Evolutionary conservation across 2,797 vertebrate species (phyloP).

Genomic region (Decapterus maruadsi): DNA sequence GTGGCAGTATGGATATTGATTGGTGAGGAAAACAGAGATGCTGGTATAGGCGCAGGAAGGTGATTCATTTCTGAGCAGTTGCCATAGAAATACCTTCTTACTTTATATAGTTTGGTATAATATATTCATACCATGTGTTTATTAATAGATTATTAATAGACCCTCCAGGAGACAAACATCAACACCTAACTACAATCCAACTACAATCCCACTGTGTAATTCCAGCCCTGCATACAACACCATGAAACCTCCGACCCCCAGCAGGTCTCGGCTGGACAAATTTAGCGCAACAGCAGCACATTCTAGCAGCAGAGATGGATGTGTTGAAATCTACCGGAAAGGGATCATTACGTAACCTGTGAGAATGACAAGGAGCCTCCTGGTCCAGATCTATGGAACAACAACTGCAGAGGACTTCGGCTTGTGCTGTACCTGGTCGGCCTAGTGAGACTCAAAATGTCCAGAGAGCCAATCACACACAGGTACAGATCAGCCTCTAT

Average conservation of each 20-base stretch:
- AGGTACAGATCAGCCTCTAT: background rate
- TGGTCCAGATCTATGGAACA: background rate
- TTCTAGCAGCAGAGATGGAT: conserved; percentile 16
- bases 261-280: conserved; percentile 49
- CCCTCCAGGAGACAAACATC: conserved; percentile 12
- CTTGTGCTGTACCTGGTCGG: background rate
- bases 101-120: background rate
- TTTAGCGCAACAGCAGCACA: conserved; percentile 45
- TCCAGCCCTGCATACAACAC: conserved; percentile 38
- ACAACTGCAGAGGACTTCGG: background rate
- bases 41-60: background rate
- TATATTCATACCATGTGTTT: background rate
- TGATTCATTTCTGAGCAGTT: conserved; percentile 19
- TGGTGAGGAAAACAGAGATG: background rate
- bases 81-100: conserved; percentile 27
- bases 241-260: conserved; percentile 24
- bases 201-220: conserved; percentile 56
- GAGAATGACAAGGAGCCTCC: conserved; percentile 5
- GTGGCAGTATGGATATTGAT: background rate
- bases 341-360: conserved; percentile 30
- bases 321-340: conserved; percentile 6
- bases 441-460: background rate
- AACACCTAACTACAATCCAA: conserved; percentile 30
- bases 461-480: background rate
- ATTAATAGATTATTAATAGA: background rate